Base-by-base conservation (phyloP, 1,140 invertebrate species). In the Caligus rogercresseyi region DNA sequence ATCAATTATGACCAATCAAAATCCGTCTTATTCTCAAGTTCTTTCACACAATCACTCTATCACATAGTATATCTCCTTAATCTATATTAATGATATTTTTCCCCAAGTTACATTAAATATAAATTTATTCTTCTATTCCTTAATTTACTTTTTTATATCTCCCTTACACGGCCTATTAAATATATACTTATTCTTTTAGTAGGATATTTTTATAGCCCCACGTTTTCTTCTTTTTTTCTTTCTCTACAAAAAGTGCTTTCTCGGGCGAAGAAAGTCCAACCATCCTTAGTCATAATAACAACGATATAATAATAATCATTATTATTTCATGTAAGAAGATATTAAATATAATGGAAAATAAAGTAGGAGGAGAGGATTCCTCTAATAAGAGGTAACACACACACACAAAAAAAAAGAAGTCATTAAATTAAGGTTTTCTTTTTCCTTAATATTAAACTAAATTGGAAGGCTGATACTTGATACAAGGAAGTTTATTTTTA, bases 111-210 rank as follows among this genome's bases (percentile, higher is more conserved):
- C 31, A 43, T 43, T 43, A 43, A 43, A 43, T 43, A 43, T 43
- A 43, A 43, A 43, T 43, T 11, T 43, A 43, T 43, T 43, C 31
- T n/a, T 43, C 31, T 43, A n/a, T n/a, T 43, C n/a, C 31, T 43
- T 43, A 43, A 43, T 43, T 43, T 43, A 43, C 31, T 43, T 43
- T 43, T 43, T 43, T 43, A 43, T 43, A 43, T 43, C n/a, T n/a
- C 31, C 31, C n/a, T 43, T 43, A 43, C 31, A 43, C 31, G 31
- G 31, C 31, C 31, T 43, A 43, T 43, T 43, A 43, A 43, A 43
- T 43, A 43, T 7, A 43, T 43, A 43, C 31, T 43, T 43, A 43
- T 43, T n/a, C n/a, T n/a, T n/a, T n/a, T n/a, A n/a, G n/a, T 11
- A 43, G 31, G 31, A 43, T 43, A 11, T 11, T 43, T 43, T 43